Base-by-base conservation (phyloP, 2,113 vertebrate species). In the Catharus bicknelli region DNA sequence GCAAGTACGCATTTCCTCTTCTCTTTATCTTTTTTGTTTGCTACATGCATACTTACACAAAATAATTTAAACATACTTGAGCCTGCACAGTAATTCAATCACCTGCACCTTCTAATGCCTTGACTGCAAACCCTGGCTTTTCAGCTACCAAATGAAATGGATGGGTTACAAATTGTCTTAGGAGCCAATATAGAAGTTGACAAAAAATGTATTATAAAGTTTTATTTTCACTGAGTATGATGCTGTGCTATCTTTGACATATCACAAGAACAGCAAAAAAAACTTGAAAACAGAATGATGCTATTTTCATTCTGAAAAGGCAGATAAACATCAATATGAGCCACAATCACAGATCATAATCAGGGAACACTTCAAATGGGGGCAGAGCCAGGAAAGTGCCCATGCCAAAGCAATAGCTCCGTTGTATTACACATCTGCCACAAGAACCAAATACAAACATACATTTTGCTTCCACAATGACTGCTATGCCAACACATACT, bases 371-470 rank as follows among this genome's bases (percentile, higher is more conserved):
- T 80, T 68, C 22, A 43, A 55, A 70, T 14, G 40, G 5, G 7
- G 61, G 61, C 45, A 90, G n/a, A 91, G 64, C 30, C 64, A 88
- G 50, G 32, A n/a, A 70, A 81, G 36, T 13, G 8, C 4, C 51
- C 25, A 7, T 81, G 82, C 90, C 77, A 76, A 54, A 91, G 83
- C 12, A 34, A 22, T 20, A 82, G 59, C 79, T 76, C 74, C 2
- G 47, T 63, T 85, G 20, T 40, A 57, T 79, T 61, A 76, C 36
- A 82, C 58, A 79, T 88, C 80, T 93, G 83, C 61, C 62, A 45
- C 68, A n/a, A 75, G 64, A 92, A n/a, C 53, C 61, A 81, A 83
- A 74, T 20, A 59, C 86, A 93, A 91, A 90, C 57, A 67, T 13
- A 34, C 38, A 72, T 87, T 88, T 90, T 10, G 12, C 62, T 84